These are phyloP conservation scores for Nycticryphes semicollaris DNA, from an alignment of 2,113 vertebrate genomes.

Conservation along the genomic window DNA sequence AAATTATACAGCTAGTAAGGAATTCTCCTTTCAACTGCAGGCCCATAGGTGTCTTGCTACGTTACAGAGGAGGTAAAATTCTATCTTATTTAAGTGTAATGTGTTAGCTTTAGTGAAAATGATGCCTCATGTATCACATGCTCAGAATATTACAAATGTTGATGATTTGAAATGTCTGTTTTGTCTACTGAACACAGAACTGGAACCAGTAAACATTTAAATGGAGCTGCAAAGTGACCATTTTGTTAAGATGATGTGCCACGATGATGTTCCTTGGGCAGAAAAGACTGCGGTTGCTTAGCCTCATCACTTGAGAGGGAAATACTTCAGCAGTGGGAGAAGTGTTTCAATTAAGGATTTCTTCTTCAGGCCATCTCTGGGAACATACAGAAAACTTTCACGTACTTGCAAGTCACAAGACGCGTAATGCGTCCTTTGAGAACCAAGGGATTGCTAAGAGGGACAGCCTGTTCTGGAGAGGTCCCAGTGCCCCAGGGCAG, in stretches of 20 bases:
- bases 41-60: not conserved
- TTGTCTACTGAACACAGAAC: not conserved
- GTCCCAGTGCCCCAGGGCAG: not conserved
- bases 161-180: not conserved
- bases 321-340: not conserved
- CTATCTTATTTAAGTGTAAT: not conserved
- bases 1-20: not conserved
- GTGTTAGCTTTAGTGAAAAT: not conserved
- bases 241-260: not conserved
- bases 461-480: not conserved
- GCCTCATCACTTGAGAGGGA: not conserved
- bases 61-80: not conserved
- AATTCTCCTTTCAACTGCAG: not conserved
- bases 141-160: not conserved
- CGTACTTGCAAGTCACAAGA: not conserved
- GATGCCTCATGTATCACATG: not conserved
- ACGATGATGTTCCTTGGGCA: not conserved
- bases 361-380: not conserved
- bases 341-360: not conserved
- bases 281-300: not conserved
- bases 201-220: not conserved
- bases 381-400: not conserved
- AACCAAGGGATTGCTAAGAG: not conserved
- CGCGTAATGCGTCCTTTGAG: rapidly evolving
- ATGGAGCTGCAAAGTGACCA: not conserved